phyloP scores from a whole-genome alignment of 2,113 vertebrate species.

The Setophaga kirtlandii region DNA sequence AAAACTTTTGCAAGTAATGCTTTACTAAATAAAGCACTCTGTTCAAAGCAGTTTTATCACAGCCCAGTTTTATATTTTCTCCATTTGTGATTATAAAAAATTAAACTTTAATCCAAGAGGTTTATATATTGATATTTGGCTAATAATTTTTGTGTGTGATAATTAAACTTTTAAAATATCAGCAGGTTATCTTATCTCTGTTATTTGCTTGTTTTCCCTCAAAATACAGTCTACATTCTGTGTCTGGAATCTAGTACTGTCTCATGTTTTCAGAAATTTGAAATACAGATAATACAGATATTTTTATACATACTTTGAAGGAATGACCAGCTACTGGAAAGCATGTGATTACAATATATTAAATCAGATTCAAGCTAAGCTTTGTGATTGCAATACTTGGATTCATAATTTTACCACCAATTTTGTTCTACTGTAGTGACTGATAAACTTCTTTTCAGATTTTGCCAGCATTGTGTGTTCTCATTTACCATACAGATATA shows the following conservation, averaged over 20 bases:
- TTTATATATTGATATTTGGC: neutral
- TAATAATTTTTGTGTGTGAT: neutral
- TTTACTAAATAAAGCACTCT: neutral
- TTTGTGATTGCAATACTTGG: neutral
- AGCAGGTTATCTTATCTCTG: neutral
- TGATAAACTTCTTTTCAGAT: conserved; percentile 83
- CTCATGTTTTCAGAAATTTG: neutral
- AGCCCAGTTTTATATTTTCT: neutral
- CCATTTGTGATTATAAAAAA: neutral
- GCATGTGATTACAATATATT: neutral
- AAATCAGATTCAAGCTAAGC: neutral
- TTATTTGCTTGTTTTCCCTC: neutral
- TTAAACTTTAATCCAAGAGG: neutral
- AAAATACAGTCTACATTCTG: neutral
- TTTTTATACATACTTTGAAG: neutral
- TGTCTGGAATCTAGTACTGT: neutral
- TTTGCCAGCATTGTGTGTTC: conserved; percentile 95
- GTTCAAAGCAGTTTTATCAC: neutral
- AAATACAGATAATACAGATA: neutral
- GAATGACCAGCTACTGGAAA: neutral
- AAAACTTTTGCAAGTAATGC: neutral
- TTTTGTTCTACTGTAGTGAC: conserved; percentile 41
- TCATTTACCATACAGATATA: conserved; percentile 98
- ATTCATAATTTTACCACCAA: neutral
- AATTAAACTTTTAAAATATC: neutral